phyloP scores from a whole-genome alignment of 2,797 vertebrate genomes.

The Mallotus villosus region DNA sequence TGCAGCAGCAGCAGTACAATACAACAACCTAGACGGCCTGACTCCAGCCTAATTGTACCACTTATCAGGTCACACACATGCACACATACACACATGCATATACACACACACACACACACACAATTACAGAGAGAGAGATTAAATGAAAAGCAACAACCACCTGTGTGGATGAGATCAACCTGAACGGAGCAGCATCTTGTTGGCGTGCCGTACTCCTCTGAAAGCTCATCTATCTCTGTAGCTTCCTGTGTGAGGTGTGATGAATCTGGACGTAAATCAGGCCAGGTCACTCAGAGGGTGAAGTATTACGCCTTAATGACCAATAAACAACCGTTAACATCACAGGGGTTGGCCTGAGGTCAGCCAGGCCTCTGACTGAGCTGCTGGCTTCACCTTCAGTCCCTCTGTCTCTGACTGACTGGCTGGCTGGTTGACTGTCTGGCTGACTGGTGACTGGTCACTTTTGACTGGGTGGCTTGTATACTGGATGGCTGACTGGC shows the following conservation, averaged over 20 bases:
- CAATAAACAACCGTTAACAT: constrained; percentile 78
- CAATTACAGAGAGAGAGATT: too few relatives aligned
- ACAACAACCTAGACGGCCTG: constrained; percentile 53
- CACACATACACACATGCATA: too few relatives aligned
- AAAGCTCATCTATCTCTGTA: background rate
- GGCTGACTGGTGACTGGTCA: too few relatives aligned
- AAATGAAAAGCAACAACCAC: too few relatives aligned
- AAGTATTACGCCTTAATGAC: constrained; percentile 74
- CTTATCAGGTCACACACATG: constrained; percentile 51
- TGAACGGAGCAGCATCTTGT: too few relatives aligned
- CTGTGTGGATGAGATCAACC: background rate
- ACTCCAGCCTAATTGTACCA: constrained; percentile 57
- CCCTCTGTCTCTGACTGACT: background rate
- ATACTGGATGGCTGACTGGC: too few relatives aligned
- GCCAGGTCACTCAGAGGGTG: constrained; percentile 49
- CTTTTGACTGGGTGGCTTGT: too few relatives aligned
- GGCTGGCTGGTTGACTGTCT: too few relatives aligned
- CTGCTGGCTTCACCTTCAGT: constrained; percentile 24
- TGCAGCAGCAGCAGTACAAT: constrained; percentile 38
- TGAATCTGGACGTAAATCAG: constrained; percentile 62
- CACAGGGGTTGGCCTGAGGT: constrained; percentile 73
- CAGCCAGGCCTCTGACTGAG: constrained; percentile 44
- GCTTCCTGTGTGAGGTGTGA: constrained; percentile 28
- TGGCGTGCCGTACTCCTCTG: too few relatives aligned
- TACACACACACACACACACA: too few relatives aligned